Evolutionary conservation across 2,888 invertebrate genomes (phyloP), one percentile per base, ranked within the genome.

Genomic region (Diarsia brunnea): DNA sequence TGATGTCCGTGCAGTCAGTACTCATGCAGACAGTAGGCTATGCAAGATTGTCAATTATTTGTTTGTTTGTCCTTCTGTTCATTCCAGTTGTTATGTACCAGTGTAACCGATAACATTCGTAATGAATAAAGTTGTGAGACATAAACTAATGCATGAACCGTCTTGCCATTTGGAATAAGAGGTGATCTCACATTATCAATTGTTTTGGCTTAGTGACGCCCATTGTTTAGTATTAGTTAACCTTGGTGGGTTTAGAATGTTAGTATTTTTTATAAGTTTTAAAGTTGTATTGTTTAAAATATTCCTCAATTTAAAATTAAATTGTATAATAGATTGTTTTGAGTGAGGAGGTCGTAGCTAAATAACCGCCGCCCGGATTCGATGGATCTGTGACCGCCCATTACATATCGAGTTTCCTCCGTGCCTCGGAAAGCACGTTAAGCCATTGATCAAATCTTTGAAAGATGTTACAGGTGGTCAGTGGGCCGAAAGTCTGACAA

Each of bases 151-250:
- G 43, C 8, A 68, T 24, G 38, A 65, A 65, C 31, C 14, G 61
- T 65, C 31, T 38, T n/a, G n/a, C 24, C 27, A 69, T 75, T 78
- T 47, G 51, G 43, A 65, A 69, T 65, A 61, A 66, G 27, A 55
- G 31, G 51, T 85, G 84, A 85, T 83, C 79, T 85, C 84, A 84
- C 71, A 64, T 7, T 67, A 74, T 65, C 84, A 71, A 75, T 83
- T 84, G 83, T 84, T 85, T 85, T 58, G 75, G 27, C 60, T 75
- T 16, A 1, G 60, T 43, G 64, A 43, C 55, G 31, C 24, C 45
- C 65, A 79, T 79, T 85, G 85, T 84, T 70, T 47, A 38, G 53
- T 43, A 45, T 47, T 12, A 55, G 21, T 31, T 74, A 38, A 74
- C 84, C 81, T 81, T 81, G 75, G 45, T 21, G n/a, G 7, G 14